Percentiles rank a stretch among this genome's conserved stretches.
phyloP scores from a whole-genome alignment of 2,113 vertebrate species.

The Telmatochromis brichardi region DNA sequence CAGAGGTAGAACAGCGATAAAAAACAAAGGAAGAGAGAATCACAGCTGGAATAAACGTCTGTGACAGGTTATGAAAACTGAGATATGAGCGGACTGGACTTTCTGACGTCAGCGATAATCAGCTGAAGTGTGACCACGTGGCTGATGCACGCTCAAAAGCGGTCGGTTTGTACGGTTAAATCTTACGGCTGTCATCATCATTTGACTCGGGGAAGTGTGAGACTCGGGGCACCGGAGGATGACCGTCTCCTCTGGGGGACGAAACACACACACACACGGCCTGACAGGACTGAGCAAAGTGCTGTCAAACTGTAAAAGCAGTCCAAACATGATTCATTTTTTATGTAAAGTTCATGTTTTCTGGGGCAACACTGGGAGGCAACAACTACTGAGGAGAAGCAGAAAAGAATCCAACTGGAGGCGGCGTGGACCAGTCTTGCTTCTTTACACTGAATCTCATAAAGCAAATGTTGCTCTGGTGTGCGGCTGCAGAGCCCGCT shows the following conservation, averaged over 20 bases:
- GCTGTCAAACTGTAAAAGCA: background rate
- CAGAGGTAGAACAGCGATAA: background rate
- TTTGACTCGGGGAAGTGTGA: background rate
- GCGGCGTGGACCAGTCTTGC: background rate
- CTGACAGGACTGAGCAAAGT: background rate
- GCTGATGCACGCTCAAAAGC: background rate
- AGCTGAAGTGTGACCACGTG: background rate
- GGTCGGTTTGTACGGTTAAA: background rate
- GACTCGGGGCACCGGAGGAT: background rate
- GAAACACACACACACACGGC: background rate
- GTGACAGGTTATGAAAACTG: background rate
- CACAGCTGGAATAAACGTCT: background rate
- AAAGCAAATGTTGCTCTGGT: background rate
- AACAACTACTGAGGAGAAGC: background rate
- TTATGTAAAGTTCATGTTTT: background rate
- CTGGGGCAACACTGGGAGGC: background rate
- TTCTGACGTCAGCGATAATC: background rate
- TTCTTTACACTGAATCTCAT: background rate
- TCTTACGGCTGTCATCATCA: constrained; percentile 6
- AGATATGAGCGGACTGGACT: background rate
- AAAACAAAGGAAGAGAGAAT: background rate
- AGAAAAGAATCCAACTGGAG: background rate
- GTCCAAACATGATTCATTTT: background rate
- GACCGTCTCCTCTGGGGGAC: background rate
- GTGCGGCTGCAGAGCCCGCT: accelerated